Base-by-base conservation (phyloP, 30 jellyfish, hydroid and myxozoan genomes). In the Morbakka virulenta region DNA sequence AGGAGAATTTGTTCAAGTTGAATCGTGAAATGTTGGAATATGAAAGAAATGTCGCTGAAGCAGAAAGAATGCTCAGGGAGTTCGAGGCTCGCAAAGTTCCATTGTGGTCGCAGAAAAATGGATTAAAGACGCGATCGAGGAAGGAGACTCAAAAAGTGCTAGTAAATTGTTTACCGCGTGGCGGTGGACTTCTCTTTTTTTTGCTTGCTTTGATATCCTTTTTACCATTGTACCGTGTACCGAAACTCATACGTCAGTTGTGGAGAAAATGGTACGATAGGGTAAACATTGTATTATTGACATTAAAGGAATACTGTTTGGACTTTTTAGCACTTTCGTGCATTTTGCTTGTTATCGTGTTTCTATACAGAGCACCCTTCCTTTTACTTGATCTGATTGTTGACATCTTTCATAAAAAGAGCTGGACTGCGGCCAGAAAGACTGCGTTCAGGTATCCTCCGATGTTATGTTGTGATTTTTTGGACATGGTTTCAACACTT, bases 301-400 rank as follows among this genome's bases (percentile, higher is more conserved):
- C 98, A 21, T 20, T 79, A 14, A 76, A 69, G 29, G 96, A 84
- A 53, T 79, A 85, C 51, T 87, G 91, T 33, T 49, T 61, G 11
- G 98, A 91, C 69, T 30, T 83, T 14, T 26, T 91, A 30, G 78
- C 98, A 9, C 14, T 91, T 11, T 31, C 79, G 36, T 84, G 83
- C 47, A 85, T 91, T 32, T 24, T 91, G 21, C 33, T 91, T 34
- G 96, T 85, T 41, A 2, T 91, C 2, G n/a, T 74, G 35, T 85
- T 35, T 76, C 3, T 91, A 14, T 91, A 91, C 61, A 95, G 98
- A n/a, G 98, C 98, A 0, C 98, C 98, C 23, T 33, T 76, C 3
- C 50, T 91, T 69, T 24, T 91, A 1, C 86, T 87, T 21, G 98
- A 91, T 26, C 61, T 91, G 24, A 48, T 80, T 2, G 88, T 78